Percentiles rank a stretch among this genome's conserved stretches.
Conservation (phyloP, 2,113 vertebrate genomes). For the Copsychus sechellarum region DNA sequence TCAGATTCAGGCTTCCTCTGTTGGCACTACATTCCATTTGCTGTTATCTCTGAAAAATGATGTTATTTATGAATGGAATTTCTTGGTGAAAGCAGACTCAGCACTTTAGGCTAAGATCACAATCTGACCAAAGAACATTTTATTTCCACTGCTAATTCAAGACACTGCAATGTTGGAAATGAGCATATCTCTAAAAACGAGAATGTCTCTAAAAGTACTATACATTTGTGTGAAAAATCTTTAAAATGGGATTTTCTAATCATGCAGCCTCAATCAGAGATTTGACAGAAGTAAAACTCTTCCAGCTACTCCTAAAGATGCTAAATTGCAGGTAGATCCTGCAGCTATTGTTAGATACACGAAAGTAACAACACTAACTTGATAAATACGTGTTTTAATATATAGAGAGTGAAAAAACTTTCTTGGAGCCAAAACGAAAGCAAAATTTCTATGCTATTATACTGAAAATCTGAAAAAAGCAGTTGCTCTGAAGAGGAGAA, state of each 20-base stretch:
- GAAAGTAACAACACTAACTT: neutral
- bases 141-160: neutral
- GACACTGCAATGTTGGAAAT: neutral
- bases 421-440: neutral
- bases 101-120: neutral
- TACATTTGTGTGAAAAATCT: neutral
- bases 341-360: neutral
- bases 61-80: neutral
- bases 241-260: constrained; percentile 11
- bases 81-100: neutral
- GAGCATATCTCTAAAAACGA: neutral
- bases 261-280: neutral
- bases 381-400: neutral
- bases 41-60: neutral
- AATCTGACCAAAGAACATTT: neutral
- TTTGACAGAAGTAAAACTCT: neutral
- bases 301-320: neutral
- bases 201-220: neutral
- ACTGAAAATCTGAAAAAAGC: neutral
- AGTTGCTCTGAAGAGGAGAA: neutral
- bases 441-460: neutral
- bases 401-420: neutral
- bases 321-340: neutral
- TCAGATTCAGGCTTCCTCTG: neutral
- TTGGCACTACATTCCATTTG: neutral